Base-by-base conservation (phyloP, 2,888 invertebrate species). In the Eupithecia inturbata region DNA sequence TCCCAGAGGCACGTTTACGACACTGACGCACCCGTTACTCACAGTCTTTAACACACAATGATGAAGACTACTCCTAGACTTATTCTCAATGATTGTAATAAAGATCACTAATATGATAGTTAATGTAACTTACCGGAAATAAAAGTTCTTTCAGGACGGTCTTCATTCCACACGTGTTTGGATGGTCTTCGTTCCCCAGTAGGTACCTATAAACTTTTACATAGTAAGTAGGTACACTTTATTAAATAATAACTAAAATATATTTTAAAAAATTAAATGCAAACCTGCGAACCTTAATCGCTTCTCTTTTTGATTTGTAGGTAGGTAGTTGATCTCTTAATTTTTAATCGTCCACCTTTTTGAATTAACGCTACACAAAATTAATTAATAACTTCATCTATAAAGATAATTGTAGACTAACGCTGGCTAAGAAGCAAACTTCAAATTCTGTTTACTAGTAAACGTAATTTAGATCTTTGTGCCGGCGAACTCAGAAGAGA, bases 1-100 rank as follows among this genome's bases (percentile, higher is more conserved):
- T 92, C 91, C 91, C 91, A 78, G 78, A 88, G 91, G 91, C 87
- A 85, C 87, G 87, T 90, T 91, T 90, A 91, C 87, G 87, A 87
- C 83, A 81, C 82, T 87, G 87, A 86, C 83, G 82, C 82, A 83
- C 85, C 82, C 82, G 79, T 82, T 80, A 81, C 79, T 84, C 83
- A 83, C 87, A 87, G 87, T 88, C 84, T 86, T 83, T 85, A 82
- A 84, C 82, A 85, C 83, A 82, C 83, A 82, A 86, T 80, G 81
- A 82, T 80, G 73, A 81, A 78, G 80, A 83, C 82, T 78, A 83
- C 82, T 78, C 78, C 78, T 82, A 82, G 86, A 41, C 86, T 87
- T 89, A 88, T 88, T 85, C 84, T 85, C 86, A 85, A 33, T 31
- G 33, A n/a, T 85, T 85, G 79, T 80, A 77, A 80, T 69, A 70